These are phyloP conservation scores for Magallana angulata DNA, from an alignment of 1,140 invertebrate species.

Conservation along the genomic window DNA sequence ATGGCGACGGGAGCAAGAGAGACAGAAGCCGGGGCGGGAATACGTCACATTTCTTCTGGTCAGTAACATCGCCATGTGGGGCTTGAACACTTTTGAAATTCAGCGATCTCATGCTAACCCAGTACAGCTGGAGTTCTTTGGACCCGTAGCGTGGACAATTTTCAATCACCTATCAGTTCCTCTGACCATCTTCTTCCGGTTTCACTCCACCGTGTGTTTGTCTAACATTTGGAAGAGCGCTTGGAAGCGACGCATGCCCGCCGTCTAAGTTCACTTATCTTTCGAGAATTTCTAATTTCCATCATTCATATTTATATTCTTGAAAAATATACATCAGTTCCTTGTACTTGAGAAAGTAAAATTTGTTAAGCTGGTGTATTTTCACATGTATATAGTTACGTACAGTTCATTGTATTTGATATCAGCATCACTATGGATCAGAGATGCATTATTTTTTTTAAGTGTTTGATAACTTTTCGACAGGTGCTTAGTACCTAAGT, in stretches of 20 bases:
- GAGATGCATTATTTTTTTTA: too few relatives aligned
- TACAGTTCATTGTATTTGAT: too few relatives aligned
- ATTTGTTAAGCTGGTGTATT: too few relatives aligned
- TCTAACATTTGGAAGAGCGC: slow-evolving; percentile 77
- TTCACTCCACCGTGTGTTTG: slow-evolving; percentile 77
- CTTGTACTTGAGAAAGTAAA: too few relatives aligned
- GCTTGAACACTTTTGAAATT: slow-evolving; percentile 72
- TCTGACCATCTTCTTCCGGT: slow-evolving; percentile 74
- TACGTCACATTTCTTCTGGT: slow-evolving; percentile 96
- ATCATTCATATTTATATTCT: too few relatives aligned
- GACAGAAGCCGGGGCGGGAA: slow-evolving; percentile 95
- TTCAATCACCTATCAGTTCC: slow-evolving; percentile 74
- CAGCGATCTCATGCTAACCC: slow-evolving; percentile 69
- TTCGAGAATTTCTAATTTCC: too few relatives aligned
- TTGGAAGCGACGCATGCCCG: slow-evolving; percentile 61
- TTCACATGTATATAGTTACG: too few relatives aligned
- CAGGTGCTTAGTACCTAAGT: too few relatives aligned
- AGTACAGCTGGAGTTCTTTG: slow-evolving; percentile 72
- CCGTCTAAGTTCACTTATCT: not conserved
- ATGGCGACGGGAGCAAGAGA: slow-evolving; percentile 93
- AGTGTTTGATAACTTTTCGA: too few relatives aligned
- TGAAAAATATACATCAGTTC: too few relatives aligned
- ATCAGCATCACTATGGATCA: too few relatives aligned
- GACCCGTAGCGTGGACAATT: slow-evolving; percentile 71
- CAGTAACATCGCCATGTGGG: slow-evolving; percentile 85